phyloP scores from a whole-genome alignment of 2,797 vertebrate genomes.

The Molossus molossus region DNA sequence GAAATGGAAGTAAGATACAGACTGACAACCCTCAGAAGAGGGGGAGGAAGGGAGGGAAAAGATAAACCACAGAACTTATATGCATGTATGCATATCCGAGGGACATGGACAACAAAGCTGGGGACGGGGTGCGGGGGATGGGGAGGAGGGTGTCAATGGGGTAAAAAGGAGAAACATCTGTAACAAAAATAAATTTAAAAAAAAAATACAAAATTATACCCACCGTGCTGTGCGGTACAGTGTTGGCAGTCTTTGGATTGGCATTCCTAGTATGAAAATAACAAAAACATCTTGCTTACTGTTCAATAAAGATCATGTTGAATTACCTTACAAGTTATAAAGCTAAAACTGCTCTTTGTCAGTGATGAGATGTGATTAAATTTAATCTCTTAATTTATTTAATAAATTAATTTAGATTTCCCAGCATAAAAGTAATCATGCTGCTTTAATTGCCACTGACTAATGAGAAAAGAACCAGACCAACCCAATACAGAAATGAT shows the following conservation, averaged over 20 bases:
- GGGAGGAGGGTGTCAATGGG: too few species aligned
- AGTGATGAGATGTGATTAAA: slow-evolving; percentile 2
- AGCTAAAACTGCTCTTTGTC: slow-evolving; percentile 49
- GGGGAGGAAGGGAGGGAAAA: too few species aligned
- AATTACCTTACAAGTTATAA: slow-evolving; percentile 45
- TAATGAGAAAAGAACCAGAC: slow-evolving; percentile 43
- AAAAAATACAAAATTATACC: too few species aligned
- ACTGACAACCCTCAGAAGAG: too few species aligned
- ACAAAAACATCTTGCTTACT: slow-evolving; percentile 19
- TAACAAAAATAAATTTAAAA: too few species aligned
- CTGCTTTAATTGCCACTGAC: slow-evolving; percentile 65
- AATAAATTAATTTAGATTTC: slow-evolving; percentile 65
- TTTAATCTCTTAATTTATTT: slow-evolving; percentile 63
- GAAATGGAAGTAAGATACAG: too few species aligned
- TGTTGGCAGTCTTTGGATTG: neutral
- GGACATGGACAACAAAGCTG: too few species aligned
- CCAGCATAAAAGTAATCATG: slow-evolving; percentile 56
- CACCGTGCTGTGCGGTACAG: neutral
- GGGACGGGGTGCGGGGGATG: too few species aligned
- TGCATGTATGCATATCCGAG: too few species aligned
- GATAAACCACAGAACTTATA: too few species aligned
- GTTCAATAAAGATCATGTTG: neutral
- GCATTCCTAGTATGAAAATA: neutral
- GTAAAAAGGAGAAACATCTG: too few species aligned
- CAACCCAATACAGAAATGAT: neutral